Percentiles rank a stretch among this genome's conserved stretches.
Conservation (phyloP, 2,797 vertebrate genomes). For the Sebastes iracundus region DNA sequence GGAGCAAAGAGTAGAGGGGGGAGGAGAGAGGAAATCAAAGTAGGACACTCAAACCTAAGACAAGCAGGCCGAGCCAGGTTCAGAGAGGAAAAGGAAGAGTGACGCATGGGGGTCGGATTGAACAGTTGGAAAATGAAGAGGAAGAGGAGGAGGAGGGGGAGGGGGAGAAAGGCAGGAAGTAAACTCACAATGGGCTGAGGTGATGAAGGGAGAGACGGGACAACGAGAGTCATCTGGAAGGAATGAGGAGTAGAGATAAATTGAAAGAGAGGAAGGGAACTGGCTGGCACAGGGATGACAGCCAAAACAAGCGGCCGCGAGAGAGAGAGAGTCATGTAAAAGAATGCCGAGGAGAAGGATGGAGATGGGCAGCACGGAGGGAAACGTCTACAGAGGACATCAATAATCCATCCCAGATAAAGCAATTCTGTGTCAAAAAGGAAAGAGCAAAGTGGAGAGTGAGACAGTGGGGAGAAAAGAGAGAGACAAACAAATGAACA, state of each 20-base stretch:
- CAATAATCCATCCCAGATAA: conserved; percentile 69
- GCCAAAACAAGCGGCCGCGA: conserved; percentile 53
- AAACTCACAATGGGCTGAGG: conserved; percentile 45
- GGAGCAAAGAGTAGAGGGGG: conserved; percentile 9
- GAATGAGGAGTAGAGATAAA: conserved; percentile 60
- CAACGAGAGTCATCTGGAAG: conserved; percentile 60
- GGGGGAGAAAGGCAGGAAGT: conserved; percentile 21
- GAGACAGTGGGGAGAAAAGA: neutral
- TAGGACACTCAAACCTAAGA: conserved; percentile 57
- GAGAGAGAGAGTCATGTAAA: conserved; percentile 30
- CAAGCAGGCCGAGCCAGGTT: conserved; percentile 23
- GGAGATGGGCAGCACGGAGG: neutral
- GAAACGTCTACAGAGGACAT: conserved; percentile 45
- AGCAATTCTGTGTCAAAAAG: conserved; percentile 57
- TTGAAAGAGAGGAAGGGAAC: conserved; percentile 39
- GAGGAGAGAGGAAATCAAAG: conserved; percentile 48
- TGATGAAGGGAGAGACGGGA: conserved; percentile 32
- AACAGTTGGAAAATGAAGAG: neutral
- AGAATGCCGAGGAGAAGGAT: conserved; percentile 33
- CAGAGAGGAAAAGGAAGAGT: conserved; percentile 34
- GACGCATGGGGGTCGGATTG: neutral
- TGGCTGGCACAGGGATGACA: conserved; percentile 57
- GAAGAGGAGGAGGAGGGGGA: neutral
- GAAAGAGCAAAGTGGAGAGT: conserved; percentile 7
- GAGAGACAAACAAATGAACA: conserved; percentile 47